Evolutionary conservation across 2,113 vertebrate genomes (phyloP).

Genomic region (Malurus melanocephalus): DNA sequence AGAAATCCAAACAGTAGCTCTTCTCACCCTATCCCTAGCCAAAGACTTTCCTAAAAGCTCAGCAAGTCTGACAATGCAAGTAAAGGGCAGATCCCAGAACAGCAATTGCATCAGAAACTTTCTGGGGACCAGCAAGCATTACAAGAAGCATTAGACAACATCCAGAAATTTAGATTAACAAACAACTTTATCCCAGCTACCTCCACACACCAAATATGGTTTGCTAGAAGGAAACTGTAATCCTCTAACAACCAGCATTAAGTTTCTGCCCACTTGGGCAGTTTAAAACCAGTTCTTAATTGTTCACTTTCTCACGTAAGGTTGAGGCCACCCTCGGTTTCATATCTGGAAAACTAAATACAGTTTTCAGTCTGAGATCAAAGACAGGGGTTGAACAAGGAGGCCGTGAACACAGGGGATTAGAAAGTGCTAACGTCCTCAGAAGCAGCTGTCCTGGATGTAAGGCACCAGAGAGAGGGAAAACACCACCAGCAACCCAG

Average conservation of each 20-base stretch:
- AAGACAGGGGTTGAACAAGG: neutral
- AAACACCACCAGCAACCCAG: neutral
- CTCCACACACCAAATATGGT: neutral
- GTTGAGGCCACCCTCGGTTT: neutral
- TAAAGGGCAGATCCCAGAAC: neutral
- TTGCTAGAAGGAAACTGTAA: neutral
- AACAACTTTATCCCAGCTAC: neutral
- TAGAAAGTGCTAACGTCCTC: neutral
- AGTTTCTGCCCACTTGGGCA: neutral
- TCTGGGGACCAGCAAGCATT: neutral
- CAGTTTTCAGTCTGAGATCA: neutral
- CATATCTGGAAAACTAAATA: neutral
- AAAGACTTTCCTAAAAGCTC: neutral
- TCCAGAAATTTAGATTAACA: neutral
- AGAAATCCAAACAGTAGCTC: neutral
- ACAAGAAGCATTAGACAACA: neutral
- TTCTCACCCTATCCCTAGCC: neutral
- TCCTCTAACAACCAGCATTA: neutral
- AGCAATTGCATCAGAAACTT: neutral
- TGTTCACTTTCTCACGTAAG: neutral
- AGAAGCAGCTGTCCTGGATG: constrained; percentile 1
- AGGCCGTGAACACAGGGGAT: neutral
- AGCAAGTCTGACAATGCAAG: neutral
- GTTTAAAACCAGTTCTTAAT: neutral
- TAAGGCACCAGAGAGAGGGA: neutral